These are phyloP conservation scores for Entomobrya multifasciata DNA, from an alignment of 2,888 invertebrate genomes.

Conservation along the genomic window DNA sequence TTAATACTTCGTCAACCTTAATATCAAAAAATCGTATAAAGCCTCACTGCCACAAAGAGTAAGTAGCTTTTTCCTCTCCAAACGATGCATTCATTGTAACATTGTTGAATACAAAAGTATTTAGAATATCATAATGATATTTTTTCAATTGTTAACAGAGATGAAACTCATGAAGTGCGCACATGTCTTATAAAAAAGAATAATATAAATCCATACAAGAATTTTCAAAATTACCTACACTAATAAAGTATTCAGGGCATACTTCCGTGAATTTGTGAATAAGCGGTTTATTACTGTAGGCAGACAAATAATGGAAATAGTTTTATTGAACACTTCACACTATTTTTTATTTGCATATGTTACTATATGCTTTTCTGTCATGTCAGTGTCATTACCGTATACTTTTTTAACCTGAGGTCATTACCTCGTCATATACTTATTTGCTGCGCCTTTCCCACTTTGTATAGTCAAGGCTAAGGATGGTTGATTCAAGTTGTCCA, in stretches of 20 bases:
- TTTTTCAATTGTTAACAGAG: no score
- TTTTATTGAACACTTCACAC: constrained; percentile 37
- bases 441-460: neutral
- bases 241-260: constrained; percentile 64
- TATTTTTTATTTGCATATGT: neutral
- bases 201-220: neutral
- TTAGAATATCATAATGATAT: no score
- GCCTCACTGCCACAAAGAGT: neutral
- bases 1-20: constrained; percentile 25
- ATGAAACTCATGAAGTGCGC: neutral
- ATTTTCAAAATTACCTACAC: neutral
- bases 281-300: constrained; percentile 12
- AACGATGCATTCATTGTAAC: neutral
- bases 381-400: constrained; percentile 31
- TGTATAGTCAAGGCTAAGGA: constrained; percentile 9
- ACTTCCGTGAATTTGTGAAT: constrained; percentile 57
- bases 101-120: no score
- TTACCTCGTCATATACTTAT: constrained; percentile 7
- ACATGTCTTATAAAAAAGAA: neutral
- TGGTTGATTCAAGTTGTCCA: constrained; percentile 11
- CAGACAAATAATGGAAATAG: neutral
- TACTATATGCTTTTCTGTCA: neutral
- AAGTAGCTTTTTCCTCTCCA: neutral
- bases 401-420: constrained; percentile 24
- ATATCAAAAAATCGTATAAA: constrained; percentile 9